phyloP scores from a whole-genome alignment of 2,888 invertebrate genomes.

The Tortricodes alternella region DNA sequence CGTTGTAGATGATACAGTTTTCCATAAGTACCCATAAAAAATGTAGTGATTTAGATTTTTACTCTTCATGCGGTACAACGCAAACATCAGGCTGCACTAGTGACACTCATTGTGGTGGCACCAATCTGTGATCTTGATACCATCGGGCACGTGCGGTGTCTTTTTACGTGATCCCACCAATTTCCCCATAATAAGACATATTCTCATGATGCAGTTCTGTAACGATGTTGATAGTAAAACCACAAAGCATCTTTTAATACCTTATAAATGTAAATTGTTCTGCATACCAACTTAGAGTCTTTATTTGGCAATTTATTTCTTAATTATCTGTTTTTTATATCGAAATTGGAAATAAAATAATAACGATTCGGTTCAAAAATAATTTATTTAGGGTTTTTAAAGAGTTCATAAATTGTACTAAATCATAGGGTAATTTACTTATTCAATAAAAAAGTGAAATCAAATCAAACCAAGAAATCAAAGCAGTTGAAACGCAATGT shows the following conservation, averaged over 20 bases:
- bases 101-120: conserved; percentile 26
- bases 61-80: background rate
- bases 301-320: too few species aligned
- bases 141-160: conserved; percentile 58
- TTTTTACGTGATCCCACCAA: conserved; percentile 68
- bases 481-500: too few species aligned
- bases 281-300: too few species aligned
- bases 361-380: too few species aligned
- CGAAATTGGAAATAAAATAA: too few species aligned
- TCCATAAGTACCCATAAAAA: background rate
- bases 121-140: conserved; percentile 57
- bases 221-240: conserved; percentile 17
- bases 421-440: too few species aligned
- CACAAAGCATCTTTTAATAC: conserved; percentile 15
- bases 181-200: conserved; percentile 70
- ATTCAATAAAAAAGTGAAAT: too few species aligned
- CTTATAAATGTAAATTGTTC: conserved; percentile 2
- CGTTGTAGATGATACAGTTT: background rate
- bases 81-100: background rate
- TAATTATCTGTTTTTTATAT: too few species aligned
- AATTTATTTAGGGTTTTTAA: too few species aligned
- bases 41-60: background rate
- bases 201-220: conserved; percentile 61
- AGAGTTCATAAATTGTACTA: too few species aligned
- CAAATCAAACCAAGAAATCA: too few species aligned